These are phyloP conservation scores for Dallia pectoralis DNA, from an alignment of 2,797 vertebrate genomes.

Conservation along the genomic window DNA sequence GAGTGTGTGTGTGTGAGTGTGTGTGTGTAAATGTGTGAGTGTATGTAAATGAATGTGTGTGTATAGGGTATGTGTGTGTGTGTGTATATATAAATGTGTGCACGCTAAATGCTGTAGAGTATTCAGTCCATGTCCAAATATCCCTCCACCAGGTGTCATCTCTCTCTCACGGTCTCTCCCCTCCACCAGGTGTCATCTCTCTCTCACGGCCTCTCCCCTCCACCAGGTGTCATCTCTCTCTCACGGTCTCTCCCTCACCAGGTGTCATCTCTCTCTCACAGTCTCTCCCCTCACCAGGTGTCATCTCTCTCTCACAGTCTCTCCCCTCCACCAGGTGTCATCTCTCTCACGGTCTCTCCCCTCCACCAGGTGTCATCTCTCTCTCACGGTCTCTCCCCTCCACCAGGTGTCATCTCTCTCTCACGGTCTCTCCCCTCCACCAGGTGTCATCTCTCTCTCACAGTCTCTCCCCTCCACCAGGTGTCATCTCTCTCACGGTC, in stretches of 20 bases:
- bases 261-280: constrained; percentile 83
- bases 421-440: constrained; percentile 79
- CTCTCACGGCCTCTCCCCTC: constrained; percentile 83
- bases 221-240: constrained; percentile 79
- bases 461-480: constrained; percentile 80
- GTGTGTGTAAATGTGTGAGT: constrained; percentile 23
- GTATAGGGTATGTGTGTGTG: not conserved
- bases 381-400: constrained; percentile 83
- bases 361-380: constrained; percentile 73
- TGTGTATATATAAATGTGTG: not conserved
- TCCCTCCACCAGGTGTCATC: constrained; percentile 73
- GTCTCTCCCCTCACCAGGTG: constrained; percentile 80
- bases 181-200: constrained; percentile 73
- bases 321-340: constrained; percentile 80
- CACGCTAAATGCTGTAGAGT: not conserved
- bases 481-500: constrained; percentile 85
- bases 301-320: constrained; percentile 82
- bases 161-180: constrained; percentile 83
- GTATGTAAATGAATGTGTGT: constrained; percentile 14
- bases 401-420: constrained; percentile 79
- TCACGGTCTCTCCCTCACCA: constrained; percentile 82
- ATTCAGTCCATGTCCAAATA: not conserved
- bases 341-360: constrained; percentile 83
- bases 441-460: constrained; percentile 83
- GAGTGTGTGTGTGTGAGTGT: constrained; percentile 5